These are phyloP conservation scores for Drosophila subobscura DNA, from an alignment of 1,140 invertebrate species.

Conservation along the genomic window DNA sequence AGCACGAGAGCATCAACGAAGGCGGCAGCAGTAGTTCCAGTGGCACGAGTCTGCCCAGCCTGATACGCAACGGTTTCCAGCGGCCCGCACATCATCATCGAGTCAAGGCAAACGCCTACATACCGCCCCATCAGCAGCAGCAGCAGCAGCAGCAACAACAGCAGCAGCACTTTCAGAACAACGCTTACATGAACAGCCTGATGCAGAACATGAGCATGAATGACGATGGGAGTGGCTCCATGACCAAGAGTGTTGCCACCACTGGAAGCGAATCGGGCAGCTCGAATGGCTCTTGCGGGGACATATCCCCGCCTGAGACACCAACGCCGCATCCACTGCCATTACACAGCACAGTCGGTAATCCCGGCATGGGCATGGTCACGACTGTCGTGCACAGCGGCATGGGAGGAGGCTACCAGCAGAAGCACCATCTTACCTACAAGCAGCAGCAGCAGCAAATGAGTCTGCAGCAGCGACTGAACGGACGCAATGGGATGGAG, in stretches of 20 bases:
- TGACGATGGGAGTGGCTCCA: conserved; percentile 58
- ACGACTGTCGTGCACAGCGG: conserved; percentile 45
- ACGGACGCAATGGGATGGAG: conserved; percentile 74
- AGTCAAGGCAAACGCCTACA: conserved; percentile 66
- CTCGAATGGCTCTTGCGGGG: conserved; percentile 78
- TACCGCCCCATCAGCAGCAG: conserved; percentile 68
- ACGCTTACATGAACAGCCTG: conserved; percentile 64
- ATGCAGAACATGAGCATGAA: conserved; percentile 76
- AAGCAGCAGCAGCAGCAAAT: conserved; percentile 66
- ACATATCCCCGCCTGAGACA: conserved; percentile 79
- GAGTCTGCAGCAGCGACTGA: conserved; percentile 67
- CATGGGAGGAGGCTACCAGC: conserved; percentile 39
- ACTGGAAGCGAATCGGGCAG: conserved; percentile 81
- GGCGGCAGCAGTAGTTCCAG: conserved; percentile 49
- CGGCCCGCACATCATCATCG: conserved; percentile 64
- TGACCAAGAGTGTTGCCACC: conserved; percentile 65
- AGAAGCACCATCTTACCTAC: conserved; percentile 74
- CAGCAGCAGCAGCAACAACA: conserved; percentile 47
- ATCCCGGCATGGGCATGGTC: conserved; percentile 36
- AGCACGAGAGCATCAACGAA: conserved; percentile 68
- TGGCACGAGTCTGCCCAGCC: conserved; percentile 67
- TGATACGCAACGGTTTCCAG: conserved; percentile 78
- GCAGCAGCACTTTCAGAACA: conserved; percentile 61
- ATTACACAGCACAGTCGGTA: conserved; percentile 37
- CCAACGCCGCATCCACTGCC: conserved; percentile 61